Evolutionary conservation across 2,888 invertebrate genomes (phyloP).

Genomic region (Serrognathus titanus): DNA sequence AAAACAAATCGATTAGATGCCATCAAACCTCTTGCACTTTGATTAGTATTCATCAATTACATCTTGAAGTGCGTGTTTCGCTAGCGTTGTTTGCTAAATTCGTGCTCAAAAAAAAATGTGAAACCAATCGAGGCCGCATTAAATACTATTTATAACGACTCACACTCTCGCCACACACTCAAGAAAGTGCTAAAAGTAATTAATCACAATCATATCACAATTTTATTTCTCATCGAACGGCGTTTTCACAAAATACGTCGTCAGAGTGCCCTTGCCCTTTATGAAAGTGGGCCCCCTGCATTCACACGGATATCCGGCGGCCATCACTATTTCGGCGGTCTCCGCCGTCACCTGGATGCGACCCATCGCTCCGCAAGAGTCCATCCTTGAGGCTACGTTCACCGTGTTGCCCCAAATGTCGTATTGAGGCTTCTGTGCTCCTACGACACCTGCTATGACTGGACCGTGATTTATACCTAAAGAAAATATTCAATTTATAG

Average conservation of each 20-base stretch:
- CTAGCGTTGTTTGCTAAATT: too few species aligned
- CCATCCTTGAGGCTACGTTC: constrained; percentile 96
- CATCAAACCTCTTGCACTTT: too few species aligned
- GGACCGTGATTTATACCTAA: constrained; percentile 84
- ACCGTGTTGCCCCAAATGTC: constrained; percentile 99
- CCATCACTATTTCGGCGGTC: constrained; percentile 78
- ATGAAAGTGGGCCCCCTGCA: constrained; percentile 90
- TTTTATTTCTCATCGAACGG: constrained; percentile 62
- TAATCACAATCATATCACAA: constrained; percentile 13
- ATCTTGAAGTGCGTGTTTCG: too few species aligned
- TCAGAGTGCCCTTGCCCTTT: constrained; percentile 90
- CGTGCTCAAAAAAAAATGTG: too few species aligned
- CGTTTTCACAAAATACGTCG: constrained; percentile 89
- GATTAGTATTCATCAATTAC: too few species aligned
- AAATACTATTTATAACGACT: too few species aligned
- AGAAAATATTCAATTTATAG: not conserved
- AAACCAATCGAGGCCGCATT: too few species aligned
- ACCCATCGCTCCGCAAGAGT: constrained; percentile 89
- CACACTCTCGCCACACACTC: too few species aligned
- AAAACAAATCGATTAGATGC: too few species aligned
- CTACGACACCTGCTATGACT: constrained; percentile 94
- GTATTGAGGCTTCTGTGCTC: constrained; percentile 96
- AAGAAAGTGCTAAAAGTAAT: too few species aligned
- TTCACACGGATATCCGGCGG: constrained; percentile 82
- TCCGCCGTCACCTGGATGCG: constrained; percentile 80